Evolutionary conservation across 2,113 vertebrate genomes (phyloP), one percentile per base, ranked within the genome.

Genomic region (Neodontobutis hainanensis): DNA sequence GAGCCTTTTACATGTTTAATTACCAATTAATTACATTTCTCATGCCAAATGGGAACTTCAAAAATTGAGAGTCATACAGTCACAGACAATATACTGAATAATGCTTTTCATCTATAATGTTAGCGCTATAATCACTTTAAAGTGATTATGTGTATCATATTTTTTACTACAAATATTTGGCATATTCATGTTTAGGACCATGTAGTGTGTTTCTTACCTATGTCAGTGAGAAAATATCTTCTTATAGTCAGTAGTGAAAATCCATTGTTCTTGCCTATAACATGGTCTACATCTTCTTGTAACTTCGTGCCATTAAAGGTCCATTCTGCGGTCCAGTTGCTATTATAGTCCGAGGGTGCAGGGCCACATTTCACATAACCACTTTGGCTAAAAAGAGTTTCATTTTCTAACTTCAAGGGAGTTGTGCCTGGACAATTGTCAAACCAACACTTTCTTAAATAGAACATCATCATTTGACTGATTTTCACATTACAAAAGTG

Each of bases 351-450:
- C 2, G 70, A n/a, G 0, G 69, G 59, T 51, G 72, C 53, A 2
- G 73, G 75, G 2, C 71, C 66, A 70, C 85, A 88, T 5, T 6
- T 67, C 5, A 75, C 16, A 0, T 77, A 19, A 73, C 35, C 0
- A 0, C 0, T 2, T 9, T 0, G 0, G 15, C 34, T 42, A 3
- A 34, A 34, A 66, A 80, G 53, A 10, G 43, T 11, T 6, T 2
- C 0, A 4, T 0, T 0, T n/a, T 40, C 53, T 0, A 47, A 36
- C 0, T 0, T 0, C 42, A 86, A 56, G 1, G 0, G 0, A 2
- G 0, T 0, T 6, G 0, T 0, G 3, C 52, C 86, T 85, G 61
- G 4, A 73, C 8, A 70, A 49, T 59, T 0, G 8, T 32, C 3
- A 56, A 3, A 44, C 3, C 72, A 7, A 62, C 5, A 58, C 45